Evolutionary conservation across 2,888 invertebrate species (phyloP).

Genomic region (Drosophila fungiperda): DNA sequence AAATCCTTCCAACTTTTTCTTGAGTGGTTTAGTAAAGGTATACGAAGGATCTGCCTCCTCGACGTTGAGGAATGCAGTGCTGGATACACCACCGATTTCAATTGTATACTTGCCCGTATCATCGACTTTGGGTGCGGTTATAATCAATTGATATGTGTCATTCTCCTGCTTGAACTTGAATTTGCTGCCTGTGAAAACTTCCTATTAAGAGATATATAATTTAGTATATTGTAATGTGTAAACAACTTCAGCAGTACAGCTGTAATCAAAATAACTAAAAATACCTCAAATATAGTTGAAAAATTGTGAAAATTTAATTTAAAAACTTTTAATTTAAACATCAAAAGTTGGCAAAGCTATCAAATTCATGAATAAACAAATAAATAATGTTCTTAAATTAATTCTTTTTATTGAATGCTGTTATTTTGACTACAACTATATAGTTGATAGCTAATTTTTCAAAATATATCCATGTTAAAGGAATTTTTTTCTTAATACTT

Average conservation of each 20-base stretch:
- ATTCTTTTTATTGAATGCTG: background rate
- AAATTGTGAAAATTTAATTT: background rate
- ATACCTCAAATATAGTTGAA: background rate
- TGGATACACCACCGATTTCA: conserved; percentile 95
- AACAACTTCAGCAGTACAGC: background rate
- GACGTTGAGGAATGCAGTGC: conserved; percentile 96
- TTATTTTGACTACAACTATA: background rate
- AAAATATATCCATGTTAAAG: background rate
- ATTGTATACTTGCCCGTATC: conserved; percentile 98
- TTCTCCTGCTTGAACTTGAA: conserved; percentile 98
- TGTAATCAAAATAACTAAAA: background rate
- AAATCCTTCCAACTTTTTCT: conserved; percentile 95
- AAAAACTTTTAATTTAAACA: background rate
- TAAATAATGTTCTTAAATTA: background rate
- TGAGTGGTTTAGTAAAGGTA: conserved; percentile 95
- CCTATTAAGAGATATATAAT: conserved; percentile 86
- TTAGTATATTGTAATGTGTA: background rate
- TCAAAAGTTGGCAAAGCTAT: background rate
- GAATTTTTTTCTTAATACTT: conserved; percentile 85
- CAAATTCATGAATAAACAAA: background rate
- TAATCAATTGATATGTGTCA: conserved; percentile 95
- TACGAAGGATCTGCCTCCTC: conserved; percentile 98
- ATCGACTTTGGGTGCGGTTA: conserved; percentile 96
- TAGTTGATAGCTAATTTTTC: background rate
- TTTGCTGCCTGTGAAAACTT: conserved; percentile 97